These are phyloP conservation scores for Protonemura montana DNA, from an alignment of 2,888 invertebrate genomes.

Conservation along the genomic window DNA sequence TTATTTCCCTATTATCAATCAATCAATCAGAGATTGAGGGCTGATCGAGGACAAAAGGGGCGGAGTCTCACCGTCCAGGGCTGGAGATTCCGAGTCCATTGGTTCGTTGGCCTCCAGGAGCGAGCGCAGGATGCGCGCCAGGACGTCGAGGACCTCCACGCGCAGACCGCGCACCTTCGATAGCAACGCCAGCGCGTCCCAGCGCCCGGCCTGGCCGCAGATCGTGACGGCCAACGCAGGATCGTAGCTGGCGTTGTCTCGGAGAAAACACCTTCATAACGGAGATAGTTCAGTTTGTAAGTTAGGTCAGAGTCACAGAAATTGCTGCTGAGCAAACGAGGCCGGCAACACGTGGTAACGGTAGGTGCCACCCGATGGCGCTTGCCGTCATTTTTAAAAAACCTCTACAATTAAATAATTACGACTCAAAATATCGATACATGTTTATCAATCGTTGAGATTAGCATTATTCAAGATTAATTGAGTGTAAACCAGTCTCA, in stretches of 20 bases:
- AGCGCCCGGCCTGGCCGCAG: slow-evolving; percentile 69
- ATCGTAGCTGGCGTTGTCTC: slow-evolving; percentile 70
- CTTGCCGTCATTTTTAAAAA: no score
- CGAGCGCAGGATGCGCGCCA: slow-evolving; percentile 60
- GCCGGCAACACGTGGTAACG: no score
- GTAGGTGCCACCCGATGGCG: no score
- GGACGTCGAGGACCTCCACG: slow-evolving; percentile 64
- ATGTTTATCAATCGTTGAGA: no score
- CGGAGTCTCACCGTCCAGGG: slow-evolving; percentile 42
- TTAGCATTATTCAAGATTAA: no score
- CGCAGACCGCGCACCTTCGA: slow-evolving; percentile 64
- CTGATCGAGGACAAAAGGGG: neutral
- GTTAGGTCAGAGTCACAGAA: no score
- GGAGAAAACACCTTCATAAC: slow-evolving; percentile 59
- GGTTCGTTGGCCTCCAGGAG: slow-evolving; percentile 46
- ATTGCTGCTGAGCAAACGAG: no score
- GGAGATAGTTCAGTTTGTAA: slow-evolving; percentile 9
- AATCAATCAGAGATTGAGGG: no score
- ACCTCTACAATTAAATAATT: no score
- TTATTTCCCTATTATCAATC: no score
- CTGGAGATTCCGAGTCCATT: slow-evolving; percentile 16
- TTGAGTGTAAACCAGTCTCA: no score
- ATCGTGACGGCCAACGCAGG: slow-evolving; percentile 70
- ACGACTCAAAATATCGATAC: no score
- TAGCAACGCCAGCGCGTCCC: slow-evolving; percentile 66